phyloP scores from a whole-genome alignment of 2,888 invertebrate genomes.

The Octodonta nipae region DNA sequence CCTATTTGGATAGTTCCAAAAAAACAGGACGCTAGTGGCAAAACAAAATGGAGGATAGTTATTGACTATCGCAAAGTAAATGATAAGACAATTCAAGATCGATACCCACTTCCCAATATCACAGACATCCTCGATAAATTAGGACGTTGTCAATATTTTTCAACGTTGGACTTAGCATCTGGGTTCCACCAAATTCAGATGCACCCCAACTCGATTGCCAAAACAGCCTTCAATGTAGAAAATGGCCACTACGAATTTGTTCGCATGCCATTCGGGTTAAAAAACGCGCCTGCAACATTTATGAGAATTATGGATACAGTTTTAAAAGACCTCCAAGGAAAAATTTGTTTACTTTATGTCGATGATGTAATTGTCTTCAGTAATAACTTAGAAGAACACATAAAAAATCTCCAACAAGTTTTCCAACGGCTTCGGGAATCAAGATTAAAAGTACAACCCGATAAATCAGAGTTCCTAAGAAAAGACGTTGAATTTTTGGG shows the following conservation, averaged over 20 bases:
- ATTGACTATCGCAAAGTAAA: constrained; percentile 15
- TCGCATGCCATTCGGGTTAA: constrained; percentile 20
- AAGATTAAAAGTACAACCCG: neutral
- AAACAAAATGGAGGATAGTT: constrained; percentile 15
- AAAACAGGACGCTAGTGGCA: constrained; percentile 12
- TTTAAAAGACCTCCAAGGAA: constrained; percentile 8
- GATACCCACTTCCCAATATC: constrained; percentile 15
- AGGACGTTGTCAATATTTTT: constrained; percentile 11
- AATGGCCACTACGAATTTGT: constrained; percentile 12
- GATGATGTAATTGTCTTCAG: constrained; percentile 9
- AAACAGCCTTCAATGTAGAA: constrained; percentile 13
- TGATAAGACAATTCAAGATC: constrained; percentile 10
- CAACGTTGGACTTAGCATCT: constrained; percentile 11
- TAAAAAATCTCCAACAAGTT: neutral
- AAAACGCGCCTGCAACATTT: constrained; percentile 19
- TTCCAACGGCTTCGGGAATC: neutral
- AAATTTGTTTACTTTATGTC: constrained; percentile 9
- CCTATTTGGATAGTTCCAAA: constrained; percentile 19
- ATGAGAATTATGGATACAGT: constrained; percentile 16
- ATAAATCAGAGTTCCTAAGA: constrained; percentile 1
- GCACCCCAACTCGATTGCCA: constrained; percentile 7
- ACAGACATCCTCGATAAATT: constrained; percentile 12
- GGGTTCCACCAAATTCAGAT: constrained; percentile 16
- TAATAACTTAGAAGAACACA: constrained; percentile 33
- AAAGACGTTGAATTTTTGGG: constrained; percentile 1